Evolutionary conservation across 2,113 vertebrate genomes (phyloP).

Genomic region (Poicephalus meyeri): DNA sequence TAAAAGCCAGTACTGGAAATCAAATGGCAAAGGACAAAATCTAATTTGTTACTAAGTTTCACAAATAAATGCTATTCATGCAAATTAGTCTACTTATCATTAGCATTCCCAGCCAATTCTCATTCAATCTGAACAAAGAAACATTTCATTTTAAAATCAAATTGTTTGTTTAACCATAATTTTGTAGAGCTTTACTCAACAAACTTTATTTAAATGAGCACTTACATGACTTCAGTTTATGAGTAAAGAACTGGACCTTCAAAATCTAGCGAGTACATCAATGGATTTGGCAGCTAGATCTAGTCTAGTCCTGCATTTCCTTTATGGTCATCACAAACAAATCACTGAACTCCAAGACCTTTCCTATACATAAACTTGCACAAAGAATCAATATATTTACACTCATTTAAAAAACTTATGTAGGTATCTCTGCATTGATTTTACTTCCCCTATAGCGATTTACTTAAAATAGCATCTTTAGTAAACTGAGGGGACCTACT

Average conservation of each 20-base stretch:
- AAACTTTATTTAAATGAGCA: not conserved
- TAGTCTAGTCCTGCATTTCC: not conserved
- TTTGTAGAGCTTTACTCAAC: not conserved
- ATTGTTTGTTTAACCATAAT: not conserved
- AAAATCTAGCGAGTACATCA: not conserved
- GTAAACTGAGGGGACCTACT: not conserved
- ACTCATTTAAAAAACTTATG: not conserved
- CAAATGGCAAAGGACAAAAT: not conserved
- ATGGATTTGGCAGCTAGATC: not conserved
- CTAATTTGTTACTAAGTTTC: not conserved
- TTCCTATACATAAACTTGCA: not conserved
- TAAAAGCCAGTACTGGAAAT: not conserved
- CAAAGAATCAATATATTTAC: not conserved
- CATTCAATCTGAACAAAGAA: not conserved
- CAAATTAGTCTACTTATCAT: not conserved
- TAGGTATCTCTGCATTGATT: not conserved
- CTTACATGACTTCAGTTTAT: not conserved
- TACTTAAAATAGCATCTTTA: not conserved
- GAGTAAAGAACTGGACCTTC: not conserved
- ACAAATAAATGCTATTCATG: not conserved
- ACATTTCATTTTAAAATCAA: not conserved
- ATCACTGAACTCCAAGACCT: not conserved
- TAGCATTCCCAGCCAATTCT: not conserved
- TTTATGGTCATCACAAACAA: not conserved
- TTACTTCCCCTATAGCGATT: not conserved